Base-by-base conservation (phyloP, 2,797 vertebrate species). In the Enteromius radiatus region DNA sequence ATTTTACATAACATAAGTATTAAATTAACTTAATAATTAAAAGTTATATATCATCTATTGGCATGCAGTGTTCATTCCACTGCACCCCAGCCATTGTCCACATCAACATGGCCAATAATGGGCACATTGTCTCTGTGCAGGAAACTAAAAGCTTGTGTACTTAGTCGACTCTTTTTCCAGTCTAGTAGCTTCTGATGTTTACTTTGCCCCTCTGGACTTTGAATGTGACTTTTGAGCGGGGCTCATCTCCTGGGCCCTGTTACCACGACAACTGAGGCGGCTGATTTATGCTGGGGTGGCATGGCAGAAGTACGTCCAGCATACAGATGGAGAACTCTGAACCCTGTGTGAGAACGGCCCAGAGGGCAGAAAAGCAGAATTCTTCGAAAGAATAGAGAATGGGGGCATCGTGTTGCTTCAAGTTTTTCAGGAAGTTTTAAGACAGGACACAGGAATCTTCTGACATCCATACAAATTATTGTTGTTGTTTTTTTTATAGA, bases 171-270 rank as follows among this genome's bases (percentile, higher is more conserved):
- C 91, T 84, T 89, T 88, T 95, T 95, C 93, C 94, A 94, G 94
- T 95, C 94, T 94, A 91, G 93, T 93, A 90, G 91, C 88, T 92
- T 90, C 90, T 89, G 88, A 69, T 95, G 93, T 95, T 94, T 92
- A 86, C 92, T 95, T 92, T 91, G 85, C 86, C 83, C 82, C 79
- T 78, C 80, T 26, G 47, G 65, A 78, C 81, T 86, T 84, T 92
- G 88, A 93, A 93, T 94, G 91, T 90, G 92, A 94, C 93, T 93
- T 94, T 91, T 90, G 89, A 93, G 89, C 87, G 87, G 84, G 84
- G 63, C 63, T 67, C 81, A 78, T 87, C 84, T 83, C 77, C 73
- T 33, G 64, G 63, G 89, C 86, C 88, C 64, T n/a, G 89, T 93
- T 81, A 76, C 91, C 92, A 43, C 88, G 91, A 87, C 87, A 88